Evolutionary conservation across 2,888 invertebrate genomes (phyloP).

Genomic region (Himalopsyche kuldschensis): DNA sequence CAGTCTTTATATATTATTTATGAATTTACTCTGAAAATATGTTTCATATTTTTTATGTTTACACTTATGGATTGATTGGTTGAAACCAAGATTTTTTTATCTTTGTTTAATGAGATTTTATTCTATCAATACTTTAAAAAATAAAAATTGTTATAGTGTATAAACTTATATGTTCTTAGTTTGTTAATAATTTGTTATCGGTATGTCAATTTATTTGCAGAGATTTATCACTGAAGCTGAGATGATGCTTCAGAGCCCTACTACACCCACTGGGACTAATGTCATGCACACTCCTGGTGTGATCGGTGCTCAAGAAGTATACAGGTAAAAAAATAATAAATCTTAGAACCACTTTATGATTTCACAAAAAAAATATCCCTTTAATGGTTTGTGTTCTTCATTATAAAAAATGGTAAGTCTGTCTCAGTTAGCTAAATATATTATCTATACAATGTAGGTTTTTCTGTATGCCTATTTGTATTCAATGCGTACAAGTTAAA

Average conservation of each 20-base stretch:
- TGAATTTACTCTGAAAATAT: too few species aligned
- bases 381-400: too few species aligned
- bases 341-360: too few species aligned
- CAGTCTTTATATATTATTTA: too few species aligned
- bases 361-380: too few species aligned
- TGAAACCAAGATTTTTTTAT: background rate
- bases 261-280: slow-evolving; percentile 66
- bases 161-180: background rate
- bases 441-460: too few species aligned
- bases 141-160: background rate
- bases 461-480: too few species aligned
- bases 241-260: slow-evolving; percentile 75
- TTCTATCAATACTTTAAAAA: background rate
- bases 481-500: too few species aligned
- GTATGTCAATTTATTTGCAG: slow-evolving; percentile 52
- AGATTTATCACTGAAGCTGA: slow-evolving; percentile 81
- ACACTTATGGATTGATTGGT: too few species aligned
- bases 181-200: background rate
- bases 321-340: slow-evolving; percentile 62
- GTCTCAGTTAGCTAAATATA: too few species aligned
- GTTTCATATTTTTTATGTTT: too few species aligned
- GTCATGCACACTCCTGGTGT: slow-evolving; percentile 84
- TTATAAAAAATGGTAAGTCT: too few species aligned
- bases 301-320: slow-evolving; percentile 97
- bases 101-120: background rate